Conservation (phyloP, 2,113 vertebrate species). For the Passer montanus region DNA sequence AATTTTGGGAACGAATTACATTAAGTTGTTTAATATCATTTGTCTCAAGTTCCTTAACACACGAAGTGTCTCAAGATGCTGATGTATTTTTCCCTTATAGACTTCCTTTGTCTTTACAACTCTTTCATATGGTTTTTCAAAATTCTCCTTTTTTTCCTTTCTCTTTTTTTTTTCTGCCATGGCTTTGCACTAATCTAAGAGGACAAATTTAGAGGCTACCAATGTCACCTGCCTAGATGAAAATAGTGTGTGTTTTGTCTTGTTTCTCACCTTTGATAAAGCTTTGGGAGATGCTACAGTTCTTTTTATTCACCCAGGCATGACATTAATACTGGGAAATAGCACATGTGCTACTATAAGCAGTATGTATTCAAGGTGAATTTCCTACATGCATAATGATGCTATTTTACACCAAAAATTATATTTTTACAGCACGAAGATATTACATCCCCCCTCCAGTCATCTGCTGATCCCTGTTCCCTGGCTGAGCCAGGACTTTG, state of each 20-base stretch:
- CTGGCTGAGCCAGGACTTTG: background rate
- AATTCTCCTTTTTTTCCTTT: accelerated
- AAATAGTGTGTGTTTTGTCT: background rate
- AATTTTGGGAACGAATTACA: background rate
- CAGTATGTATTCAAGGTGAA: background rate
- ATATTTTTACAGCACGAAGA: background rate
- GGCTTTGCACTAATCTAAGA: background rate
- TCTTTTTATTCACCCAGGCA: background rate
- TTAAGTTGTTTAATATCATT: background rate
- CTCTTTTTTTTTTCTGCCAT: background rate
- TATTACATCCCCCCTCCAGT: background rate
- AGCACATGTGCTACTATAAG: background rate
- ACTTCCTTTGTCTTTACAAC: background rate
- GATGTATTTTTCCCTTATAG: background rate
- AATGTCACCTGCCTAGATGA: background rate
- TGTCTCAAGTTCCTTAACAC: background rate
- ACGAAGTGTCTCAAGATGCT: background rate
- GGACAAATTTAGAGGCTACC: background rate
- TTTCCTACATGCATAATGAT: background rate
- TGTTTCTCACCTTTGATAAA: background rate
- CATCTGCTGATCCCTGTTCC: background rate
- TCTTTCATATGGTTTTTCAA: background rate
- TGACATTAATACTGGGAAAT: background rate
- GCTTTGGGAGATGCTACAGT: background rate
- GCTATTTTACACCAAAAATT: background rate